A percentile compares a stretch with the other conserved stretches of the same genome.
Conservation (phyloP, 1,140 invertebrate genomes). For the Drosophila sulfurigaster region DNA sequence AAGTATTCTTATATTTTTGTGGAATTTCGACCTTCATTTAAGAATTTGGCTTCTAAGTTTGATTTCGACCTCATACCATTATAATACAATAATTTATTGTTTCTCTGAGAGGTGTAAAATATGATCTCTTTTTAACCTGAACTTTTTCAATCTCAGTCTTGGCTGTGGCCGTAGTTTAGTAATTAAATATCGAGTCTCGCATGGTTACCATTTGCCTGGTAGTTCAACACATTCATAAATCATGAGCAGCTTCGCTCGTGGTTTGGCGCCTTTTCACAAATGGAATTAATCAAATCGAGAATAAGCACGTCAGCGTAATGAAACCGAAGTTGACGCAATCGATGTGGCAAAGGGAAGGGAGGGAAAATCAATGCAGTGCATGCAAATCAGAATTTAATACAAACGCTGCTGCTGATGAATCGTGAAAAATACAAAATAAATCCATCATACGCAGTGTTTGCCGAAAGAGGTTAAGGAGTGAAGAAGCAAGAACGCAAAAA, state of each 20-base stretch:
- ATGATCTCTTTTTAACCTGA: too few relatives aligned
- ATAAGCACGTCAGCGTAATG: not conserved
- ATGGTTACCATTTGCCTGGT: not conserved
- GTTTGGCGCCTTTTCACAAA: not conserved
- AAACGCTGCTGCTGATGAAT: not conserved
- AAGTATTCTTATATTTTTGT: too few relatives aligned
- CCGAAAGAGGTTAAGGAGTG: not conserved
- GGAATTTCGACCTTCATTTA: too few relatives aligned
- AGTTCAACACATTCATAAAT: conserved; percentile 48
- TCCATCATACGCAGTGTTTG: not conserved
- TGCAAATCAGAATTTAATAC: not conserved
- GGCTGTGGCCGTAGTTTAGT: not conserved
- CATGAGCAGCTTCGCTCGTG: conserved; percentile 18
- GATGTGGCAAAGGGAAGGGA: too few relatives aligned
- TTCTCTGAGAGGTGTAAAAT: too few relatives aligned
- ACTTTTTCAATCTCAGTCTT: too few relatives aligned
- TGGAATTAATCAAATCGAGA: conserved; percentile 57
- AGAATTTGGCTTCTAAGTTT: too few relatives aligned
- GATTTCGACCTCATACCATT: too few relatives aligned
- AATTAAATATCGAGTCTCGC: not conserved
- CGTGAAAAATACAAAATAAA: not conserved
- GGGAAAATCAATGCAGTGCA: not conserved
- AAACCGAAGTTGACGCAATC: not conserved
- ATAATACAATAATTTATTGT: too few relatives aligned
- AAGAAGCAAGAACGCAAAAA: too few relatives aligned